phyloP scores from a whole-genome alignment of 2,888 invertebrate species.

The Synergus itoensis region DNA sequence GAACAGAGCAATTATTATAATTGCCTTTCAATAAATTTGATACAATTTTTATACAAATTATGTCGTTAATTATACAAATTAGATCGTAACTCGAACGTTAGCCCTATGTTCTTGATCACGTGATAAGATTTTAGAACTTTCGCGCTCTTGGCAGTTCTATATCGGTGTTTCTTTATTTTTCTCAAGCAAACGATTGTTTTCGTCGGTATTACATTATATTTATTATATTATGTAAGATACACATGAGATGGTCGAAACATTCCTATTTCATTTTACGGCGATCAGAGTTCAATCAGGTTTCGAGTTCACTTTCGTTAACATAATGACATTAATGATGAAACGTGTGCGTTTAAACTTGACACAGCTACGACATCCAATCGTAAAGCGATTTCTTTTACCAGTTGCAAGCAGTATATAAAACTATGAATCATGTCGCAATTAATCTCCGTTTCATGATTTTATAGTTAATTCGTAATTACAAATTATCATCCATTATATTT shows the following conservation, averaged over 20 bases:
- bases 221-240: conserved; percentile 34
- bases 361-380: conserved; percentile 41
- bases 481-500: background rate
- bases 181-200: conserved; percentile 27
- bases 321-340: conserved; percentile 32
- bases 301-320: conserved; percentile 44
- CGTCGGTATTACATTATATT: conserved; percentile 30
- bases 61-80: too few species aligned
- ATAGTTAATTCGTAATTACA: background rate
- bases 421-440: background rate
- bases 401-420: background rate
- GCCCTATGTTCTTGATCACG: background rate
- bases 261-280: conserved; percentile 36
- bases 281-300: conserved; percentile 44
- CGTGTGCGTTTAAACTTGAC: conserved; percentile 68
- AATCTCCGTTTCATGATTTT: background rate
- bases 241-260: conserved; percentile 39
- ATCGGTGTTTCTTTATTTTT: conserved; percentile 51
- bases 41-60: too few species aligned
- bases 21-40: background rate
- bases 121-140: conserved; percentile 58
- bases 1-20: background rate
- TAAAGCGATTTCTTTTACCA: conserved; percentile 8
- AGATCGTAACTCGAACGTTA: background rate
- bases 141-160: conserved; percentile 65